phyloP scores from a whole-genome alignment of 2,797 vertebrate genomes.

The Orestias chungarensis region DNA sequence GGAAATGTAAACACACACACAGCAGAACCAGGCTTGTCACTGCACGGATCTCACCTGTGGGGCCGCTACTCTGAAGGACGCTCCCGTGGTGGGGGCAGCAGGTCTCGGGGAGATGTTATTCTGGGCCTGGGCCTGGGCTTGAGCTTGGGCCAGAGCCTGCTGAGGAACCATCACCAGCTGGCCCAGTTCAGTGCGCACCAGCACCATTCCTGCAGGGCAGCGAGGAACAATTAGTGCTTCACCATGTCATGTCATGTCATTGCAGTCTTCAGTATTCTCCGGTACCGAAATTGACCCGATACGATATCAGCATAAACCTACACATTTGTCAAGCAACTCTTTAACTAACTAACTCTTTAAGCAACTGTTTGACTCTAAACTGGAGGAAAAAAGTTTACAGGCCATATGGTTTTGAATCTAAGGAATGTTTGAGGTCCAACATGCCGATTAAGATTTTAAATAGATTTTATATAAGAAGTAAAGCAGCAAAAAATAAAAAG shows the following conservation, averaged over 20 bases:
- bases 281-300: no score
- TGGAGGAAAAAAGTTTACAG: background rate
- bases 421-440: background rate
- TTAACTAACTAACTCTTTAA: no score
- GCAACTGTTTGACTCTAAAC: no score
- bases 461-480: background rate
- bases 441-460: background rate
- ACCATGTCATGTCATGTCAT: background rate
- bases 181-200: slow-evolving; percentile 87
- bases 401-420: background rate
- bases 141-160: slow-evolving; percentile 85
- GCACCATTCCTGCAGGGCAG: slow-evolving; percentile 83
- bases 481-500: background rate
- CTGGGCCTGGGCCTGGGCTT: slow-evolving; percentile 80
- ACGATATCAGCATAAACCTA: no score
- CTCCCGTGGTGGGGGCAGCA: slow-evolving; percentile 80
- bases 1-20: background rate
- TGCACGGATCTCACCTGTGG: slow-evolving; percentile 79
- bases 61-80: slow-evolving; percentile 84
- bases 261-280: no score
- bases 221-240: slow-evolving; percentile 15
- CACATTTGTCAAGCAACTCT: no score
- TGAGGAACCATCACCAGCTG: slow-evolving; percentile 90
- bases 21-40: background rate
- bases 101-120: slow-evolving; percentile 84